Conservation (phyloP, 2,113 vertebrate species). For the Chloebia gouldiae region DNA sequence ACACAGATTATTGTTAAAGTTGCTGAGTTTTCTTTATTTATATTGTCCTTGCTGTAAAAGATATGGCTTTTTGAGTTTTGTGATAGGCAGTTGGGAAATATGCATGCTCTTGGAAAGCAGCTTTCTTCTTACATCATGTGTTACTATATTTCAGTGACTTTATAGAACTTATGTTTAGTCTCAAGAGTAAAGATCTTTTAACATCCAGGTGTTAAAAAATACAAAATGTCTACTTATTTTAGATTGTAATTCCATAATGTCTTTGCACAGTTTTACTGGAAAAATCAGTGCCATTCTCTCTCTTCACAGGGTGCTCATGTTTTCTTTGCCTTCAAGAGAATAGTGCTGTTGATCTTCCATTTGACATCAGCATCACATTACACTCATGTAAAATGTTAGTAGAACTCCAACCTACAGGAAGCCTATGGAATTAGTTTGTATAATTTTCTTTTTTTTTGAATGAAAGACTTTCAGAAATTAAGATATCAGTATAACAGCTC, state of each 20-base stretch:
- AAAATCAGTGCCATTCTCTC: not conserved
- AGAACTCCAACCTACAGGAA: not conserved
- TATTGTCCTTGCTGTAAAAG: not conserved
- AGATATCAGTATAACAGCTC: not conserved
- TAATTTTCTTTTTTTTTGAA: not conserved
- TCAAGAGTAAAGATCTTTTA: not conserved
- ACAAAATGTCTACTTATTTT: not conserved
- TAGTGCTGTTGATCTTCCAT: not conserved
- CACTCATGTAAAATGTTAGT: not conserved
- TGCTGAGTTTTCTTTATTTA: not conserved
- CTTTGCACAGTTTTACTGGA: not conserved
- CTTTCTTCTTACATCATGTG: not conserved
- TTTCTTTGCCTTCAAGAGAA: not conserved
- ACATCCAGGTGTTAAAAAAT: not conserved
- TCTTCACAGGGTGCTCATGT: not conserved
- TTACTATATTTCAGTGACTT: not conserved
- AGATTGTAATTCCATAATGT: not conserved
- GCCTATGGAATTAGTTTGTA: not conserved
- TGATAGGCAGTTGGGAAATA: not conserved
- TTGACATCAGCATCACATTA: not conserved
- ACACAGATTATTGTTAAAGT: not conserved
- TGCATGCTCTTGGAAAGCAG: not conserved
- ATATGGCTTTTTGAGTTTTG: not conserved
- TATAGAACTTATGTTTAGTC: not conserved
- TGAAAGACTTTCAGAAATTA: not conserved